phyloP scores from a whole-genome alignment of 2,797 vertebrate genomes.

The Spizella passerina region DNA sequence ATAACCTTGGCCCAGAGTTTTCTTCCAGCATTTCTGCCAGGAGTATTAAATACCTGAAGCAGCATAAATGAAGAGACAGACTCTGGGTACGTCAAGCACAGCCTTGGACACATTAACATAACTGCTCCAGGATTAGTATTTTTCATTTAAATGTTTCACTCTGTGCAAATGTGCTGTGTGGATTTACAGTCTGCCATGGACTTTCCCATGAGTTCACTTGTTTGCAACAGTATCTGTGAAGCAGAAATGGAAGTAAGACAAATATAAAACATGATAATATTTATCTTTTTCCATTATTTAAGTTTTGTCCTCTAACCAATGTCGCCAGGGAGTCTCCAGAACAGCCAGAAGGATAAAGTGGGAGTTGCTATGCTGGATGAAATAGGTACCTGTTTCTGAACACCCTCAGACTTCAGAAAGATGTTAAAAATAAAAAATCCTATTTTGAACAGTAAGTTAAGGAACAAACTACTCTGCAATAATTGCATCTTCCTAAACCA shows the following conservation, averaged over 20 bases:
- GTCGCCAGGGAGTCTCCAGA: not conserved
- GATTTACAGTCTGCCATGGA: not conserved
- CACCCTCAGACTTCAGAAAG: not conserved
- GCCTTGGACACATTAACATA: not conserved
- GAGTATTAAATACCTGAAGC: not conserved
- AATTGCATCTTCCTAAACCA: not conserved
- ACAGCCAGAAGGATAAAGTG: not conserved
- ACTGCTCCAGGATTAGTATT: not conserved
- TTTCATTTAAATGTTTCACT: not conserved
- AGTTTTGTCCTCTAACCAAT: not conserved
- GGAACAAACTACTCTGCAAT: not conserved
- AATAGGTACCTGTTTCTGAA: not conserved
- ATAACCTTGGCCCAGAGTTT: not conserved
- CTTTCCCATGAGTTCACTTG: not conserved
- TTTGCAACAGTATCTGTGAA: not conserved
- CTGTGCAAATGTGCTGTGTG: not conserved
- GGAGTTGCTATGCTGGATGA: not conserved
- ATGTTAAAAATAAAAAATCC: not conserved
- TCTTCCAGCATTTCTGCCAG: not conserved
- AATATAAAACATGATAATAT: not conserved
- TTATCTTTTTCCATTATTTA: not conserved
- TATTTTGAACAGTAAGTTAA: not conserved
- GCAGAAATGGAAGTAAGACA: not conserved
- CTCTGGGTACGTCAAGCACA: not conserved
- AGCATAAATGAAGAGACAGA: not conserved